These are phyloP conservation scores for Listronotus oregonensis DNA, from an alignment of 1,140 invertebrate species.

Conservation along the genomic window DNA sequence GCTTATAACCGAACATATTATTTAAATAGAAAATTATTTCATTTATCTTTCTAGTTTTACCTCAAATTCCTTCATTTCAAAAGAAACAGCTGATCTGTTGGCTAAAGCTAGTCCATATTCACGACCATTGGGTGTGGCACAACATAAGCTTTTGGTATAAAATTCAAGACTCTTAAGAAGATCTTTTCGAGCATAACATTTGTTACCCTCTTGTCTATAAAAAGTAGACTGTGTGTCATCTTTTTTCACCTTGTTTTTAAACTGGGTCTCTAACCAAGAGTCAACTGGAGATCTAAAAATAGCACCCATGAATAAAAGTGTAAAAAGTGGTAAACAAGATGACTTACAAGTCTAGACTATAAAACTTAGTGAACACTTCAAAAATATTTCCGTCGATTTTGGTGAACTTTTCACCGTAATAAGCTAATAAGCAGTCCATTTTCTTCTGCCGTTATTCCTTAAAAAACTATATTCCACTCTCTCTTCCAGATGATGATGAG, in stretches of 20 bases:
- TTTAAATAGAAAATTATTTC: too few relatives aligned
- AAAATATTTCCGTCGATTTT: conserved; percentile 45
- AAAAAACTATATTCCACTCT: too few relatives aligned
- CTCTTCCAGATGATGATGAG: too few relatives aligned
- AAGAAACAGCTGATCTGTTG: conserved; percentile 49
- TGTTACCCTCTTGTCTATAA: conserved; percentile 46
- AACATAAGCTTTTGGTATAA: conserved; percentile 49
- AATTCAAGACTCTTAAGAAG: conserved; percentile 43
- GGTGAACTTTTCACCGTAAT: conserved; percentile 44
- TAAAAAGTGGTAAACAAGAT: conserved; percentile 5
- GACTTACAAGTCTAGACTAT: conserved; percentile 44
- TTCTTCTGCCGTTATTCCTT: background rate
- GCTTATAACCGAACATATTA: too few relatives aligned
- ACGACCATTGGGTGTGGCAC: conserved; percentile 42
- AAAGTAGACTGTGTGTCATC: conserved; percentile 37
- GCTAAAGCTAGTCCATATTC: conserved; percentile 46
- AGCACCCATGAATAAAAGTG: conserved; percentile 5
- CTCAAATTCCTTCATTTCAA: conserved; percentile 47
- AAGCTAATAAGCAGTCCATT: conserved; percentile 46
- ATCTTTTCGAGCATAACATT: conserved; percentile 44
- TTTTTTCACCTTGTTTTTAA: conserved; percentile 43
- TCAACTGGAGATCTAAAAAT: conserved; percentile 45
- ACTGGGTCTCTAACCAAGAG: conserved; percentile 44
- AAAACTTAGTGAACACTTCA: conserved; percentile 45
- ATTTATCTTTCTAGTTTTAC: conserved; percentile 1